Evolutionary conservation across 2,888 invertebrate genomes (phyloP), one percentile per base, ranked within the genome.

Genomic region (Netelia inedita): DNA sequence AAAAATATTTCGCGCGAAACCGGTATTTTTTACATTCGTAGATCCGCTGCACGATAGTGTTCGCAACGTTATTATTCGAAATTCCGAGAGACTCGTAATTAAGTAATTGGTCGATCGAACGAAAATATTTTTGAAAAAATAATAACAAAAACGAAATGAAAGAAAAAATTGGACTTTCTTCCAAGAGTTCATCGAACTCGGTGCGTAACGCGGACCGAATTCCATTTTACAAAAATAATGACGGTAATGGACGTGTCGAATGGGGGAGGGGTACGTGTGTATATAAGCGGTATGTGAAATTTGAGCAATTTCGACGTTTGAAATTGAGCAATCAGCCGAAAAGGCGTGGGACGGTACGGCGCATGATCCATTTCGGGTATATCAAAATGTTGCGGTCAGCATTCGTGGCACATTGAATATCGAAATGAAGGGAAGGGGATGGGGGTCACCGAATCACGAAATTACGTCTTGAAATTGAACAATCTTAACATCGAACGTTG

Each of bases 271-370:
- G 35, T 43, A 19, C 14, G 50, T 57, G 35, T 35, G 46, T 61
- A 63, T 53, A 63, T 63, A 72, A 59, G 55, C 55, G 68, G 55
- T 68, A 6, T 71, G 57, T 68, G 81, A 78, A 76, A 69, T 78
- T 78, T 78, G 63, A 69, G 78, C 74, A 81, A 85, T 85, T 84
- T 84, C 73, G 65, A 81, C 63, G 68, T 78, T 81, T 71, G 63
- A 84, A 84, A 84, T 84, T 84, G 84, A 81, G 84, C 84, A 84
- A 84, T 84, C 84, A 81, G 65, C 72, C 59, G 59, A 14, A 57
- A 69, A 43, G 55, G 78, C 53, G 71, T 66, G 46, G 14, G 46
- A 46, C 11, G 46, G 57, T 57, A 19, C 57, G 73, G 79, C 21
- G 73, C 23, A 66, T 68, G 72, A 78, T 82, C 61, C 73, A 63